A percentile compares a stretch with the other conserved stretches of the same genome.
Evolutionary conservation across 2,113 vertebrate genomes (phyloP).

Genomic region (Percopsis transmontana): DNA sequence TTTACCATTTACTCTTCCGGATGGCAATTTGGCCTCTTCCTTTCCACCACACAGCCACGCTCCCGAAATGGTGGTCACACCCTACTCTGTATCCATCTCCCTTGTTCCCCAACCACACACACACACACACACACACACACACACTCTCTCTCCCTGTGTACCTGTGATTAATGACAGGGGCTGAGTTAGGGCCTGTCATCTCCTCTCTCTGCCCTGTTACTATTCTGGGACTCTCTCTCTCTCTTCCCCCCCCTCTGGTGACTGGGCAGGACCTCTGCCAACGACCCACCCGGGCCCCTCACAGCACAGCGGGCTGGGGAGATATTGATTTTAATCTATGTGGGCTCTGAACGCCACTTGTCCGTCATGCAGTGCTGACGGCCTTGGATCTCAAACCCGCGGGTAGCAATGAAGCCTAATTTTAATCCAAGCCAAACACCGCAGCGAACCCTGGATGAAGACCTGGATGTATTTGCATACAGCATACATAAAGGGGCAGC

Average conservation of each 20-base stretch:
- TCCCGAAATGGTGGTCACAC: too few relatives aligned
- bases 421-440: conserved; percentile 34
- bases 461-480: conserved; percentile 20
- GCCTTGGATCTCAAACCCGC: conserved; percentile 32
- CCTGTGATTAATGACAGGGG: conserved; percentile 74
- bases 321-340: conserved; percentile 55
- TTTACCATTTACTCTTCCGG: not conserved
- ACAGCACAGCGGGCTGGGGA: conserved; percentile 16
- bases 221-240: conserved; percentile 65
- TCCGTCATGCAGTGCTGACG: conserved; percentile 14
- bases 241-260: conserved; percentile 48
- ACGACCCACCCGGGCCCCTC: conserved; percentile 53
- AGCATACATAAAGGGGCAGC: conserved; percentile 17
- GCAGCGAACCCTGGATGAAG: conserved; percentile 8
- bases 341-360: conserved; percentile 41
- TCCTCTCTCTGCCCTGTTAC: conserved; percentile 66
- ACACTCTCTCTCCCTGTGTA: conserved; percentile 66
- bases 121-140: not conserved
- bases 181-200: conserved; percentile 73
- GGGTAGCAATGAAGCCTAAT: conserved; percentile 17
- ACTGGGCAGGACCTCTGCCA: conserved; percentile 65
- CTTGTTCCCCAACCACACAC: not conserved
- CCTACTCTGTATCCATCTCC: too few relatives aligned
- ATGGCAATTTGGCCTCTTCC: too few relatives aligned
- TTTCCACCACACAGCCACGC: too few relatives aligned